These are phyloP conservation scores for Turnix velox DNA, from an alignment of 2,113 vertebrate genomes.

Conservation along the genomic window DNA sequence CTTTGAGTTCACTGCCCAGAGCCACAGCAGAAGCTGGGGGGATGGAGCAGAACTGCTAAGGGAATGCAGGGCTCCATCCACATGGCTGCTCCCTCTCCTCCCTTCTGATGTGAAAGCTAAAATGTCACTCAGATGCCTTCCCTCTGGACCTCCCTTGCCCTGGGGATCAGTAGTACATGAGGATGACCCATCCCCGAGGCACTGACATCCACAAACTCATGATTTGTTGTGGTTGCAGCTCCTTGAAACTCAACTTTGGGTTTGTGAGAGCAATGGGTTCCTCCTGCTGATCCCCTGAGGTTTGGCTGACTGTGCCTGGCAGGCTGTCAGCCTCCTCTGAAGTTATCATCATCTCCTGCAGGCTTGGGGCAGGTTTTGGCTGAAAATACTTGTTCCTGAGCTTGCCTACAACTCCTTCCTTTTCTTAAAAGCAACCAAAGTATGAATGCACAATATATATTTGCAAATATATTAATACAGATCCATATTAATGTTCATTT, in stretches of 20 bases:
- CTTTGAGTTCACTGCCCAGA: neutral
- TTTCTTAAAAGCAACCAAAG: neutral
- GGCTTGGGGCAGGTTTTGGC: neutral
- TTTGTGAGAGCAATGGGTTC: slow-evolving; percentile 46
- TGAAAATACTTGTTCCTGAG: neutral
- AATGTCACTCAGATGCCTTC: slow-evolving; percentile 48
- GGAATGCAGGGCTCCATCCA: neutral
- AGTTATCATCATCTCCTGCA: neutral
- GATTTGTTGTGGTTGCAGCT: slow-evolving; percentile 56
- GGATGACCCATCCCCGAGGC: slow-evolving; percentile 45
- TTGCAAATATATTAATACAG: neutral
- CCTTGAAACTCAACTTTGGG: slow-evolving; percentile 43
- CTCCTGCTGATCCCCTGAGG: neutral
- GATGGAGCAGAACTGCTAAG: neutral
- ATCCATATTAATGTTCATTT: neutral
- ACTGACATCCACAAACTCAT: slow-evolving; percentile 44
- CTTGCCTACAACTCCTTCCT: neutral
- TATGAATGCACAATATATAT: neutral
- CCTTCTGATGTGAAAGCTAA: neutral
- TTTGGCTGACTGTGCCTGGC: slow-evolving; percentile 16
- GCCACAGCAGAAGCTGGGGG: neutral
- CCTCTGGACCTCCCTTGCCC: slow-evolving; percentile 9
- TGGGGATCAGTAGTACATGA: slow-evolving; percentile 55
- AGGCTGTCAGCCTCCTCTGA: neutral
- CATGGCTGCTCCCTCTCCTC: neutral